Evolutionary conservation across 1,140 invertebrate species (phyloP), one percentile per base, ranked within the genome.

Genomic region (Drosophila nasuta): DNA sequence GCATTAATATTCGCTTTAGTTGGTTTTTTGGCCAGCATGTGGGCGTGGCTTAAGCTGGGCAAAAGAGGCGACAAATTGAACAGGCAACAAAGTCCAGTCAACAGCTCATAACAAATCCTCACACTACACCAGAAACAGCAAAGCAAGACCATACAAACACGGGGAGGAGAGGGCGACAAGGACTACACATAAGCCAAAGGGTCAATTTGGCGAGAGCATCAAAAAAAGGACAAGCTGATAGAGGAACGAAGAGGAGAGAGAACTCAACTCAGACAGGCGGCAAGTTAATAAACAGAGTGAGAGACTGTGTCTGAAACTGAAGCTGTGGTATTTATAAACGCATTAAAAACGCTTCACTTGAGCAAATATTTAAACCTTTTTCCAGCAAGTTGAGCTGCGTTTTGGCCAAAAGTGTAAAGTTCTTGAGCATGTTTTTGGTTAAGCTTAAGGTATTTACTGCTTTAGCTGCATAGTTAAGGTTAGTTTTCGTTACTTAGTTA

Each of bases 1-100:
- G 69, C 77, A 87, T 83, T 83, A 88, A 83, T 88, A 74, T 79
- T 88, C 77, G 73, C 77, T 80, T 83, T 82, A 51, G 65, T 57
- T 57, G 74, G 66, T 60, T 43, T 43, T 20, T 45, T 8, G 49
- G 25, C 33, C 38, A 49, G 28, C 58, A 38, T n/a, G 81, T 60
- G 68, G 82, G 82, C 82, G 83, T 87, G 79, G 65, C 76, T 85
- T 33, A 33, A 7, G 82, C 75, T 80, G 75, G 25, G 64, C 41
- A 62, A 63, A 69, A 63, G 43, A 60, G 41, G 65, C 66, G 81
- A 71, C 64, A 83, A 72, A 71, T 78, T 75, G 58, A 48, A 38
- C 60, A 64, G 57, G 45, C 65, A 49, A 51, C 52, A 68, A 75
- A 63, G 49, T 51, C 58, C 30, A 7, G 30, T 11, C 54, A 67